phyloP scores from a whole-genome alignment of 30 jellyfish, hydroid and myxozoan genomes.

The Aurelia sp. region DNA sequence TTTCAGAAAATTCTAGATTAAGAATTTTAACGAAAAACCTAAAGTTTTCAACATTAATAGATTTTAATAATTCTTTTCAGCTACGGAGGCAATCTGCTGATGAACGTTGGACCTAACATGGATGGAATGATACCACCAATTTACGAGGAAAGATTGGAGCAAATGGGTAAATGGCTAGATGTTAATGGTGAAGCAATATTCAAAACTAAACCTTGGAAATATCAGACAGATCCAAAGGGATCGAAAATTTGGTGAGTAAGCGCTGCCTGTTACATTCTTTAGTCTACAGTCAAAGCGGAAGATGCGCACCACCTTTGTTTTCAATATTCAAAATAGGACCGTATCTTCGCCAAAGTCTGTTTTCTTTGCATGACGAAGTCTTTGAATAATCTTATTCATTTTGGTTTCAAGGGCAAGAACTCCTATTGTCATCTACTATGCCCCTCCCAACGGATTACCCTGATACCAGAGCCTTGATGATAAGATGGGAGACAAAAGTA shows the following conservation, averaged over 20 bases:
- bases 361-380: no score
- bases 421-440: no score
- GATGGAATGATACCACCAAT: constrained; percentile 91
- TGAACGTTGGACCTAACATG: constrained; percentile 91
- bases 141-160: constrained; percentile 84
- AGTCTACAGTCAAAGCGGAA: no score
- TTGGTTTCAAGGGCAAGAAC: no score
- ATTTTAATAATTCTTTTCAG: constrained; percentile 8
- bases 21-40: not conserved
- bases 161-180: constrained; percentile 83
- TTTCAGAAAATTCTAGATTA: not conserved
- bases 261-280: not conserved
- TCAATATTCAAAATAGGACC: no score
- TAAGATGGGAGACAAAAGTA: no score
- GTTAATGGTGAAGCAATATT: constrained; percentile 86
- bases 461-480: no score
- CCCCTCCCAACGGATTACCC: no score
- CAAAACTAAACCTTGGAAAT: constrained; percentile 75
- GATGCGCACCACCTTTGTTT: no score
- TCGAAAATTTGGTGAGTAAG: constrained; percentile 35
- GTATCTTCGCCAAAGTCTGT: no score
- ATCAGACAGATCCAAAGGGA: constrained; percentile 70
- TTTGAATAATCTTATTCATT: no score
- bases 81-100: constrained; percentile 89
- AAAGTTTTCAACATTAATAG: not conserved